These are phyloP conservation scores for Ectropis crepuscularia DNA, from an alignment of 2,888 invertebrate genomes.

Conservation along the genomic window DNA sequence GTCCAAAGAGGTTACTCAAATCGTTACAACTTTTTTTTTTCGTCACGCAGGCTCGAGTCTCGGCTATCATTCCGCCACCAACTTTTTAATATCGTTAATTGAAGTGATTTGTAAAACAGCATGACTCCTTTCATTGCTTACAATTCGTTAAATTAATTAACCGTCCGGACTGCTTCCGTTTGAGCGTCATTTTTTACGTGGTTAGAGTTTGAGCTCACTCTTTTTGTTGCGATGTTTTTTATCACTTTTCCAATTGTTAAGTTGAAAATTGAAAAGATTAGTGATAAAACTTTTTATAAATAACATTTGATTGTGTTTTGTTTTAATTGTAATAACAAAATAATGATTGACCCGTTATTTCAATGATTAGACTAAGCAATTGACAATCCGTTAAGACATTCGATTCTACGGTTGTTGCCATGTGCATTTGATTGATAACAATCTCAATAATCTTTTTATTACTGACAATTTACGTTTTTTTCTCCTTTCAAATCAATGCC, in stretches of 20 bases:
- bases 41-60: constrained; percentile 67
- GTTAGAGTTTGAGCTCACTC: constrained; percentile 57
- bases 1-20: constrained; percentile 37
- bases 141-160: constrained; percentile 84
- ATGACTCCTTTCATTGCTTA: constrained; percentile 84
- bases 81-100: constrained; percentile 84
- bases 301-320: not conserved
- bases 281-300: not conserved
- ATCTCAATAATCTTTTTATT: constrained; percentile 24
- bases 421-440: constrained; percentile 24
- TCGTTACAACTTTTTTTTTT: constrained; percentile 54
- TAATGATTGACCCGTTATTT: constrained; percentile 2
- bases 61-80: constrained; percentile 70
- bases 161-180: constrained; percentile 80
- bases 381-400: constrained; percentile 17
- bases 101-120: constrained; percentile 85
- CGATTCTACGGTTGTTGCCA: constrained; percentile 18
- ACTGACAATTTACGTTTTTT: constrained; percentile 25
- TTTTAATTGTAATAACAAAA: not conserved
- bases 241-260: constrained; percentile 9
- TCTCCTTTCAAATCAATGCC: constrained; percentile 33
- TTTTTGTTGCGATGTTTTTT: constrained; percentile 38
- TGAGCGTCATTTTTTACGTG: constrained; percentile 73
- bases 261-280: constrained; percentile 3
- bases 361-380: constrained; percentile 3